Base-by-base conservation (phyloP, 2,113 vertebrate genomes). In the Eublepharis macularius region DNA sequence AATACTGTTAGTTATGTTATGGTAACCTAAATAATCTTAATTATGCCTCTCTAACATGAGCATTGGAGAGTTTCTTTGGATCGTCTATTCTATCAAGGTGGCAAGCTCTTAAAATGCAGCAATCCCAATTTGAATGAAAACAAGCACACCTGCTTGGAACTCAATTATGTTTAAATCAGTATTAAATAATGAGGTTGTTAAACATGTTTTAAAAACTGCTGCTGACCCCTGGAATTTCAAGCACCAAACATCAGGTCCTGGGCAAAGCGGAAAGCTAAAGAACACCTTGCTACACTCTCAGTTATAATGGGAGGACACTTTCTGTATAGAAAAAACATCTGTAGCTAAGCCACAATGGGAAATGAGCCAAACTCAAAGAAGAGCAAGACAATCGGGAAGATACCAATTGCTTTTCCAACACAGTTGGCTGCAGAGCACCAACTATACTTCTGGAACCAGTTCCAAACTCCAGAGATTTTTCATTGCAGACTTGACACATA, bases 341-440 rank as follows among this genome's bases (percentile, higher is more conserved):
- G 51, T 54, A 32, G 24, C 82, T 41, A 68, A 12, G n/a, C 6
- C 78, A 17, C 26, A 54, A 29, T 41, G 1, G 4, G 70, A 73
- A 73, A 84, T 11, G 34, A 19, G 39, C 29, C 13, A 57, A 29
- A 79, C 47, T 26, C 68, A 51, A 81, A 41, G 75, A 84, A 80
- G 41, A 84, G 85, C 83, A 85, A 90, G 74, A 65, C 39, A 26
- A n/a, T 93, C 89, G 92, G 26, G 92, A 91, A 95, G 94, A 94
- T 65, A 57, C 89, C 41, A 36, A 16, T 1, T 54, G 19, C 47
- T 87, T 77, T 32, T 24, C 85, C 68, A 4, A 4, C 92, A 93
- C 92, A 95, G 94, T 90, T 91, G 91, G 88, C 90, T 83, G 79
- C 87, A 47, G 76, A 57, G 29, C 77, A 88, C 14, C 86, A 80